Conservation (phyloP, 2,113 vertebrate genomes). For the Salvator merianae region DNA sequence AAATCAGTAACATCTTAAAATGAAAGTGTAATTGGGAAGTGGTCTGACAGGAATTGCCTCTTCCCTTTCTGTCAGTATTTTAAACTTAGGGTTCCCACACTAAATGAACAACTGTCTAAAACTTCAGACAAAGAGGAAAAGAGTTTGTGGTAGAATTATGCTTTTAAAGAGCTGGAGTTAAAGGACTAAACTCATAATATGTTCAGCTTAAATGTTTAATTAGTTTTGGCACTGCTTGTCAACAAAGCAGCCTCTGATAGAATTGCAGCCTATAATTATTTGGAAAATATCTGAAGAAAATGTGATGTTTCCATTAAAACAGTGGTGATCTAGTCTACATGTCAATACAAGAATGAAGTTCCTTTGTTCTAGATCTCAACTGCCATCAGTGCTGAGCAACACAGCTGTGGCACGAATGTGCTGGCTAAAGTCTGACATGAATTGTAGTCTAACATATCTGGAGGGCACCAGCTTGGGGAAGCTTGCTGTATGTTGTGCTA, state of each 20-base stretch:
- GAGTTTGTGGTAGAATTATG: constrained; percentile 13
- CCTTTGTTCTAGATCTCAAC: background rate
- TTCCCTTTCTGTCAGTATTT: constrained; percentile 42
- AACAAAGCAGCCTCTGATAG: constrained; percentile 24
- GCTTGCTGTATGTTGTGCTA: background rate
- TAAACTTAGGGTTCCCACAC: constrained; percentile 42
- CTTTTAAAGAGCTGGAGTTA: constrained; percentile 38
- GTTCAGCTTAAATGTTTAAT: constrained; percentile 26
- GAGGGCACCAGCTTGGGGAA: too few relatives aligned
- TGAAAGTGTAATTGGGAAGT: background rate
- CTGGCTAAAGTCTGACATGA: background rate
- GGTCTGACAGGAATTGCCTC: constrained; percentile 33
- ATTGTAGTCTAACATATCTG: background rate
- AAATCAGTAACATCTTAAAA: background rate
- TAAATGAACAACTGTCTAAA: constrained; percentile 54
- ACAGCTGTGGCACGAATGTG: background rate
- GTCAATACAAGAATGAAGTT: background rate
- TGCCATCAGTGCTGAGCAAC: too few relatives aligned
- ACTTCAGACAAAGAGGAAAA: constrained; percentile 17
- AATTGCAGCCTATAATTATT: background rate
- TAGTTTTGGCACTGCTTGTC: background rate
- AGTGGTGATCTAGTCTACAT: background rate
- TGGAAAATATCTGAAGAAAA: constrained; percentile 4
- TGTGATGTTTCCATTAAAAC: background rate
- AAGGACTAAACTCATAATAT: constrained; percentile 30